Conservation (phyloP, 2,888 invertebrate genomes). For the Candidula unifasciata region DNA sequence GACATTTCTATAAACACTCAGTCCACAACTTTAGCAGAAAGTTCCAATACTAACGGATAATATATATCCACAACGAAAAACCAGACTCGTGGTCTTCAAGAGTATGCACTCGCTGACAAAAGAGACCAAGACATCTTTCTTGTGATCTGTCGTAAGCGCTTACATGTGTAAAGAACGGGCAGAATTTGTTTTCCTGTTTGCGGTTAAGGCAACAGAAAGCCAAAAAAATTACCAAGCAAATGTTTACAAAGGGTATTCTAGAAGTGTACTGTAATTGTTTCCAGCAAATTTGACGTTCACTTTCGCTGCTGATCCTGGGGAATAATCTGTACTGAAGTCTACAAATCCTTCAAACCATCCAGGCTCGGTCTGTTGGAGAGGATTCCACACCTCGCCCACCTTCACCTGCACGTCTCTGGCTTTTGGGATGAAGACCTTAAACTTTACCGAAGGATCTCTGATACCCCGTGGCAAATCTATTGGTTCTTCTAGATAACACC, state of each 20-base stretch:
- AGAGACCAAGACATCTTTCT: too few species aligned
- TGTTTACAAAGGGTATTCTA: constrained; percentile 68
- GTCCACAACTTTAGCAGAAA: too few species aligned
- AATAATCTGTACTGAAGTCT: constrained; percentile 63
- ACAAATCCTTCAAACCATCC: constrained; percentile 65
- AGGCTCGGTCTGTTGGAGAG: constrained; percentile 61
- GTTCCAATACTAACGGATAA: too few species aligned
- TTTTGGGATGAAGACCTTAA: constrained; percentile 64
- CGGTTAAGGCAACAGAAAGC: too few species aligned
- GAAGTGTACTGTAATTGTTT: constrained; percentile 65
- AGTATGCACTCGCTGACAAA: too few species aligned
- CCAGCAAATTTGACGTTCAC: constrained; percentile 68
- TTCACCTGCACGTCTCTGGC: constrained; percentile 68
- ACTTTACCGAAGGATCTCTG: constrained; percentile 61
- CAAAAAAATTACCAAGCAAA: too few species aligned
- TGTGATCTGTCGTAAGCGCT: too few species aligned
- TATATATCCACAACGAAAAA: too few species aligned
- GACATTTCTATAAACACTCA: too few species aligned
- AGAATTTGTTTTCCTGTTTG: too few species aligned
- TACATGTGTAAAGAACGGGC: too few species aligned
- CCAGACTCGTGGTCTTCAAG: too few species aligned
- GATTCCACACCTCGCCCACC: constrained; percentile 69
- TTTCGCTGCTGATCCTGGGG: constrained; percentile 66
- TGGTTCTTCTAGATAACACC: constrained; percentile 68
- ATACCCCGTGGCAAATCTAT: constrained; percentile 63